Evolutionary conservation across 2,113 vertebrate genomes (phyloP), one percentile per base, ranked within the genome.

Genomic region (Poecilia latipinna): DNA sequence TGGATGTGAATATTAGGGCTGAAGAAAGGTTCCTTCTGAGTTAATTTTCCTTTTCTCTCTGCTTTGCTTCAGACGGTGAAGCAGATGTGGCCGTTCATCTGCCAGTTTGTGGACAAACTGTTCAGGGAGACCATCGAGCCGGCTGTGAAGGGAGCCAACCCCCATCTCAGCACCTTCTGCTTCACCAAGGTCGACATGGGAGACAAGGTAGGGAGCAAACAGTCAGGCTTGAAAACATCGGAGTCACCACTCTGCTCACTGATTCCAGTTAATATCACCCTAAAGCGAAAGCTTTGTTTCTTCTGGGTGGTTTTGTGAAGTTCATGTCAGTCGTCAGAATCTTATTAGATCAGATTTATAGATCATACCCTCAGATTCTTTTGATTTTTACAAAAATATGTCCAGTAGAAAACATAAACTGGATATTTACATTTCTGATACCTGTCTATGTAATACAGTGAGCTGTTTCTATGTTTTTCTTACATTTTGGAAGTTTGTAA

Each of bases 41-140:
- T 24, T 26, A 12, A 48, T 48, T 26, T 22, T 0, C 51, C 26
- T 35, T n/a, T 69, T 80, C 28, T 61, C 17, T 66, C 17, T 37
- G 22, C n/a, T 13, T 31, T 61, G 67, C 72, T 60, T 32, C 89
- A 99, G 98, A 98, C 97, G 57, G 97, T 99, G 70, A 97, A 97
- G 75, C 97, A 99, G 88, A 96, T 99, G 97, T 99, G 97, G 98
- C 98, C 98, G 57, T 99, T 97, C 84, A 97, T 99, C 91, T 97
- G 96, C 79, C 97, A 99, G 68, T 99, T 99, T 85, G 95, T 98
- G 86, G 97, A 98, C 90, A 99, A 99, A 80, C 90, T 99, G 74
- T 98, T 99, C 86, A 92, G 95, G 70, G 98, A 99, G 76, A 98
- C 97, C 61, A 98, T 99, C 86, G 97, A 98, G 82, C 98, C 98